A percentile compares a stretch with the other conserved stretches of the same genome.
These are phyloP conservation scores for Rhinichthys klamathensis DNA, from an alignment of 2,113 vertebrate genomes.

Conservation along the genomic window DNA sequence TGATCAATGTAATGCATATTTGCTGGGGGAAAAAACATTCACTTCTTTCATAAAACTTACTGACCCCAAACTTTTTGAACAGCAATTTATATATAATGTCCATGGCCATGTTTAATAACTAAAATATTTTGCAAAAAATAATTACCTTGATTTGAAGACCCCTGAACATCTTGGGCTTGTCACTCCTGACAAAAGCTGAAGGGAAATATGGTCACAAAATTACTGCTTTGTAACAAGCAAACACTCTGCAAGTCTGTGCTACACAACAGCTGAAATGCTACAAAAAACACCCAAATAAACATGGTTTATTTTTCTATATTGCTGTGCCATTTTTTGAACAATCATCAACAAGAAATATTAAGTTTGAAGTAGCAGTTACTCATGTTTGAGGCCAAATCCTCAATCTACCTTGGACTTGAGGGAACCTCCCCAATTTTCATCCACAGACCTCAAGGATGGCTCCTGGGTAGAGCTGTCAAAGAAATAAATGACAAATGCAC, in stretches of 20 bases:
- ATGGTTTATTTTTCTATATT: not conserved
- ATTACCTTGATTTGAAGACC: constrained; percentile 97
- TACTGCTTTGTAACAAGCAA: not conserved
- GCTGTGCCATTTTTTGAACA: not conserved
- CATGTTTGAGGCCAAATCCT: not conserved
- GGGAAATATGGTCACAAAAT: constrained; percentile 51
- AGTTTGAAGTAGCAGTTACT: not conserved
- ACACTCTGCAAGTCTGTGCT: not conserved
- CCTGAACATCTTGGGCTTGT: constrained; percentile 97
- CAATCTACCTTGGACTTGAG: constrained; percentile 96
- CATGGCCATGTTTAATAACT: not conserved
- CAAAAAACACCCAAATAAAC: not conserved
- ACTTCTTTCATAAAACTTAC: not conserved
- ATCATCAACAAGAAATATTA: not conserved
- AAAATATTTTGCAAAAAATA: not conserved
- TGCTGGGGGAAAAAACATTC: not conserved
- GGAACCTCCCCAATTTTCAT: constrained; percentile 99
- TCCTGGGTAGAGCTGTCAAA: constrained; percentile 88
- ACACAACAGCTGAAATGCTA: constrained; percentile 26
- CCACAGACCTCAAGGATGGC: constrained; percentile 98
- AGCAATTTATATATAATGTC: not conserved
- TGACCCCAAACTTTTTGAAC: not conserved
- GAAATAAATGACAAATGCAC: constrained; percentile 7
- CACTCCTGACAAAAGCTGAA: constrained; percentile 97
- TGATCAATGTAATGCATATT: not conserved